Percentiles rank a stretch among this genome's conserved stretches.
phyloP scores from a whole-genome alignment of 2,888 invertebrate genomes.

The Dicranocentrus wangi region DNA sequence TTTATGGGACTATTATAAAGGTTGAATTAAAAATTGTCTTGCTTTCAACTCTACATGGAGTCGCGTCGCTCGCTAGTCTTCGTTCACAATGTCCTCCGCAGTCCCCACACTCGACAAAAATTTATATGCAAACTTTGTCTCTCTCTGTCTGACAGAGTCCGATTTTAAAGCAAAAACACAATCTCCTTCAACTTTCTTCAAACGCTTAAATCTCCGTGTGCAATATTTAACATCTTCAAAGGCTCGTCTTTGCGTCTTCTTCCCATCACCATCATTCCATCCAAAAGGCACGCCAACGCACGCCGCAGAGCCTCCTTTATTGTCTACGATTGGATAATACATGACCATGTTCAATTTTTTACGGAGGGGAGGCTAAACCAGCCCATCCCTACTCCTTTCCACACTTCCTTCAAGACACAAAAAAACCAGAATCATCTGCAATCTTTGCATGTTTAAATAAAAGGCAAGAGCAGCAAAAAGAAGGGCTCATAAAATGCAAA shows the following conservation, averaged over 20 bases:
- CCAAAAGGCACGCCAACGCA: conserved; percentile 53
- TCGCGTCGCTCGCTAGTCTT: background rate
- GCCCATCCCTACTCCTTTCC: background rate
- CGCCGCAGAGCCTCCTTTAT: background rate
- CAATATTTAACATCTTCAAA: conserved; percentile 11
- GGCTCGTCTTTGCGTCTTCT: conserved; percentile 11
- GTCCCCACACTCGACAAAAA: too few species aligned
- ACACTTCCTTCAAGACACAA: background rate
- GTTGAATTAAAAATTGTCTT: background rate
- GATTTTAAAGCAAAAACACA: too few species aligned
- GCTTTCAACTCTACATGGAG: background rate
- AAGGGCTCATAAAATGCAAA: background rate
- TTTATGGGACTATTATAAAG: conserved; percentile 42
- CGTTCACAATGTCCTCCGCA: too few species aligned
- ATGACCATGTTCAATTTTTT: conserved; percentile 1
- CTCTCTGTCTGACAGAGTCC: too few species aligned
- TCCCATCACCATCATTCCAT: conserved; percentile 39
- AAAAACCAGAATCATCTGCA: too few species aligned
- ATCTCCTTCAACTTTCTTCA: too few species aligned
- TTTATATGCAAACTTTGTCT: too few species aligned
- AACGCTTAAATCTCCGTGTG: too few species aligned
- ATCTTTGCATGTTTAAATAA: too few species aligned
- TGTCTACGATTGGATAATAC: background rate
- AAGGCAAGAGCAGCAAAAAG: too few species aligned
- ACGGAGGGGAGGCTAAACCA: background rate